Percentiles rank a stretch among this genome's conserved stretches.
phyloP scores from a whole-genome alignment of 1,140 invertebrate species.

The Dendrolimus kikuchii region DNA sequence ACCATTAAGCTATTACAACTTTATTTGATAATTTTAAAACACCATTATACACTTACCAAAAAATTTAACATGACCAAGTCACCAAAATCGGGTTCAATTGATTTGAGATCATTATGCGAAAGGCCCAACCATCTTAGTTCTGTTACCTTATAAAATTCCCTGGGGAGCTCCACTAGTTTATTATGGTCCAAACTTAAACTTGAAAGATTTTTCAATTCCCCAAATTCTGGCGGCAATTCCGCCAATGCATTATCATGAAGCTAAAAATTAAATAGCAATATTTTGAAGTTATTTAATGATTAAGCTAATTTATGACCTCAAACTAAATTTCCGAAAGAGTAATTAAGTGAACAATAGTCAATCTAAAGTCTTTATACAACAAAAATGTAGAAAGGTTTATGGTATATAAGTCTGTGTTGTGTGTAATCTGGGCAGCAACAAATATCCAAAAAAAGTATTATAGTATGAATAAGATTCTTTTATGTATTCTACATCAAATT shows the following conservation, averaged over 20 bases:
- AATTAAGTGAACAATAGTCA: no score
- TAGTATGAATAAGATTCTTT: no score
- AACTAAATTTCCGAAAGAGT: no score
- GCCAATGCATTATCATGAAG: slow-evolving; percentile 86
- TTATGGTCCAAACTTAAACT: slow-evolving; percentile 88
- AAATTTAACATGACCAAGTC: slow-evolving; percentile 82
- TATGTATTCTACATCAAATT: no score
- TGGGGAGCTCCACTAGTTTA: slow-evolving; percentile 77
- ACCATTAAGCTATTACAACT: no score
- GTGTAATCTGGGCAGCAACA: no score
- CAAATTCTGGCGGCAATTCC: slow-evolving; percentile 83
- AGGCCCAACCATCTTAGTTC: slow-evolving; percentile 81
- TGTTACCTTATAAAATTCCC: slow-evolving; percentile 77
- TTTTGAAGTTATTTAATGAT: background rate
- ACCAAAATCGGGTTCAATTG: slow-evolving; percentile 75
- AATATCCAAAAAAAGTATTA: no score
- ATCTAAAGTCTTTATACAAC: no score
- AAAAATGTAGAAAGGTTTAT: no score
- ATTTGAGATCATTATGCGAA: slow-evolving; percentile 78
- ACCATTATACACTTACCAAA: slow-evolving; percentile 35
- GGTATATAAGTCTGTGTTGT: no score
- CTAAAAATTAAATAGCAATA: slow-evolving; percentile 62
- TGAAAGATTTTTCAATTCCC: slow-evolving; percentile 80
- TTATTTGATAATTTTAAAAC: background rate
- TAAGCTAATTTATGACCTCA: no score